These are phyloP conservation scores for Chromoteleia sp. DNA, from an alignment of 2,888 invertebrate species.

Conservation along the genomic window DNA sequence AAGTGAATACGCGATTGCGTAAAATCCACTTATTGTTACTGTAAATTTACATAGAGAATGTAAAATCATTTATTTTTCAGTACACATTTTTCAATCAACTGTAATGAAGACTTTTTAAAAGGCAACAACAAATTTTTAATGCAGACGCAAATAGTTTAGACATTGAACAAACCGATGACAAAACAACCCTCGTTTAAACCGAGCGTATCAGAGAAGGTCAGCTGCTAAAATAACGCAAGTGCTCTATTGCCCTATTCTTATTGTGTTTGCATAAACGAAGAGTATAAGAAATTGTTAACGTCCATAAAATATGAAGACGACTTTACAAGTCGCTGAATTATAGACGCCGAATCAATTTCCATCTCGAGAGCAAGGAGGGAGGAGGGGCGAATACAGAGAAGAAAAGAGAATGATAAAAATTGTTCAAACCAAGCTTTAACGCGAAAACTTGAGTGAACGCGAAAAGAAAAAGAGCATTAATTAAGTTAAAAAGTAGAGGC, in stretches of 20 bases:
- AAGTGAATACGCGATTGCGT: no score
- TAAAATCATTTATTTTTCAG: not conserved
- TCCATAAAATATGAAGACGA: conserved; percentile 19
- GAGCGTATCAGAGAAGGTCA: conserved; percentile 26
- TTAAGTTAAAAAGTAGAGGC: conserved; percentile 31
- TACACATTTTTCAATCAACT: not conserved
- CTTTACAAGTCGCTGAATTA: conserved; percentile 15
- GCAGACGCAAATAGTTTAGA: not conserved
- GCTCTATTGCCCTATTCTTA: conserved; percentile 49
- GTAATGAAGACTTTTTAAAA: not conserved
- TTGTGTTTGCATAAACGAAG: conserved; percentile 26
- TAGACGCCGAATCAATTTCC: conserved; percentile 32
- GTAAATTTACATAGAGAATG: no score
- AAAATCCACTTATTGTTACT: no score
- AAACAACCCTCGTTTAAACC: conserved; percentile 24
- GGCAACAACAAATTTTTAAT: no score
- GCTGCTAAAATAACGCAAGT: conserved; percentile 7
- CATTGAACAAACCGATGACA: not conserved
- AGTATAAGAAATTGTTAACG: no score
- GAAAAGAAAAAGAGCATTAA: conserved; percentile 33
- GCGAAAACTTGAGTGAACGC: conserved; percentile 29
- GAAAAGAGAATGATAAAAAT: conserved; percentile 8
- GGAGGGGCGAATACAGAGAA: not conserved
- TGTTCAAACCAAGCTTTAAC: conserved; percentile 21
- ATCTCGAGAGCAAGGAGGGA: not conserved